Evolutionary conservation across 2,797 vertebrate genomes (phyloP), one percentile per base, ranked within the genome.

Genomic region (Todus mexicanus): DNA sequence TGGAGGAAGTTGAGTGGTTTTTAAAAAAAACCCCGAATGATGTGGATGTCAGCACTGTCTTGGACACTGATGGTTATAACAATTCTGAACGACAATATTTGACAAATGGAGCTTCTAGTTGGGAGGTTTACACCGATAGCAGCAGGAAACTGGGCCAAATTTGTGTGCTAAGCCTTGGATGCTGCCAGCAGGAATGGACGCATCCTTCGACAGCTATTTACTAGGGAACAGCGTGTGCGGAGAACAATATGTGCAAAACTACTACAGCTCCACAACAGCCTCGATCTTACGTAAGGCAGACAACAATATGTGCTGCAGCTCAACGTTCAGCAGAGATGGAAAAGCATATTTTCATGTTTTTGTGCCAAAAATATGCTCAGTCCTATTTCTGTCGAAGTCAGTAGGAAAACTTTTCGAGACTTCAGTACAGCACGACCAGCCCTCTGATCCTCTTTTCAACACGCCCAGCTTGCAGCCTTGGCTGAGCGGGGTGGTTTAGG

Each of bases 171-270:
- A 48, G 15, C 56, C 59, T 61, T 10, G 42, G 64, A 35, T 29
- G 4, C 77, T 69, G 86, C 33, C 93, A 92, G 92, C 90, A 71
- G 91, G 75, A 71, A 48, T n/a, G 65, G 88, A 50, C 20, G 87
- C 78, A 89, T 14, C 87, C 63, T 51, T 13, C 15, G 16, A 33
- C 48, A 84, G 87, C 50, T 31, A 64, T 78, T 84, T 54, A 12
- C 68, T 43, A 48, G 38, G 91, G 96, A 92, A 94, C 95, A 95
- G 25, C 71, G 29, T 50, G 64, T 88, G 15, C 94, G 89, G 80
- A 83, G 94, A 92, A 90, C 95, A 94, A 73, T 40, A 48, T 18
- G 89, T 87, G 73, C 93, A 83, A 68, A 85, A 60, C 45, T 43
- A 70, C 66, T 50, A 7, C n/a, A 53, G n/a, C 75, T 80, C 45